phyloP scores from a whole-genome alignment of 2,113 vertebrate genomes.

The Malurus cyaneus region DNA sequence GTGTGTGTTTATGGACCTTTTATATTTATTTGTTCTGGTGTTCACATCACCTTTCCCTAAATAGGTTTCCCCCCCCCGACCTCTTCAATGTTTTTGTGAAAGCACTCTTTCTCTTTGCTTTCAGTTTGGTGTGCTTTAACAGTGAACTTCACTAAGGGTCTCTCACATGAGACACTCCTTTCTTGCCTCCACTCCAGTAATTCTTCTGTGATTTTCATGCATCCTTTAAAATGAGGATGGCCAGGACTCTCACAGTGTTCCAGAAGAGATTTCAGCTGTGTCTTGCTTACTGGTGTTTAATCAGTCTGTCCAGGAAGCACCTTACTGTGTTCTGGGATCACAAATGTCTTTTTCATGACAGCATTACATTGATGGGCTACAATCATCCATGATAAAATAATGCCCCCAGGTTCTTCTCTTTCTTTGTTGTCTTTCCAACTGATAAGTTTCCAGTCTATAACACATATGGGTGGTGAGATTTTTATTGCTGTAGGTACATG shows the following conservation, averaged over 20 bases:
- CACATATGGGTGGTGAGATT: conserved; percentile 22
- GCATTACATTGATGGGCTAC: neutral
- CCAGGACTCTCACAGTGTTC: neutral
- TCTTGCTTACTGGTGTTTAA: neutral
- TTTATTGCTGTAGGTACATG: conserved; percentile 10
- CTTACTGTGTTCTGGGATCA: neutral
- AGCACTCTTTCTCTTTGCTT: neutral
- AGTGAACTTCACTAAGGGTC: neutral
- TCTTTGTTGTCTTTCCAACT: conserved; percentile 25
- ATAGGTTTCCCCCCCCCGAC: neutral
- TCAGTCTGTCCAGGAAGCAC: neutral
- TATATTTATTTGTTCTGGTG: neutral
- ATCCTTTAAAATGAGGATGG: neutral
- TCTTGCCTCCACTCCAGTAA: neutral
- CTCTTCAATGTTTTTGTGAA: neutral
- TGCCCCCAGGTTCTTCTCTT: conserved; percentile 26
- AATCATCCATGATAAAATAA: conserved; percentile 14
- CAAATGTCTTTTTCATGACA: neutral
- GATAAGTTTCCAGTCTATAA: conserved; percentile 36
- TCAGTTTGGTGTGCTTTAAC: neutral
- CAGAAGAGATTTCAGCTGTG: neutral
- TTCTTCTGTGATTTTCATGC: neutral
- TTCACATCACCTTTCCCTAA: neutral
- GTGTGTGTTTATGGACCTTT: neutral
- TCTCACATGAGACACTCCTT: neutral